phyloP scores from a whole-genome alignment of 2,113 vertebrate genomes.

The Nibea coibor region DNA sequence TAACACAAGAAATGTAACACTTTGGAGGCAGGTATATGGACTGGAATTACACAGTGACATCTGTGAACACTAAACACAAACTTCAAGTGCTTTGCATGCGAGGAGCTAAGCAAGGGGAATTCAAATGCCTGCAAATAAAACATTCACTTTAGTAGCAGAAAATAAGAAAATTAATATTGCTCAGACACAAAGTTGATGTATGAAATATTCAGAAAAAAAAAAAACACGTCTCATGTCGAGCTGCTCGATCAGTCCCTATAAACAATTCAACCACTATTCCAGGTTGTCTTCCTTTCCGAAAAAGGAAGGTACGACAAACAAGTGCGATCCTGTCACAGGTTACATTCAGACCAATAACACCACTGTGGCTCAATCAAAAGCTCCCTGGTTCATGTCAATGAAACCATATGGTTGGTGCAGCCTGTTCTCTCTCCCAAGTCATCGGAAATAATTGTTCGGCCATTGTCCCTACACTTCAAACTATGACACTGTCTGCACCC shows the following conservation, averaged over 20 bases:
- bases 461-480: no score
- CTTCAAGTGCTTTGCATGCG: conserved; percentile 48
- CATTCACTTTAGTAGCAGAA: neutral
- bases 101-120: conserved; percentile 23
- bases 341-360: neutral
- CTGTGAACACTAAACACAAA: conserved; percentile 18
- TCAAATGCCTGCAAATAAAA: conserved; percentile 42
- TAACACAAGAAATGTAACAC: neutral
- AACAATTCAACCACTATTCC: neutral
- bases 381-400: neutral
- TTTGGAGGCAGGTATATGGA: neutral
- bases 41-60: conserved; percentile 17
- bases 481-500: no score
- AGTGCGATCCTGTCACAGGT: neutral
- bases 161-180: conserved; percentile 8
- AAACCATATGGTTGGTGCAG: neutral
- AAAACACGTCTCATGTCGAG: neutral
- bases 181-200: neutral
- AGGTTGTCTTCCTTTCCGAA: no score
- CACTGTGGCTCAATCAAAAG: neutral
- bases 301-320: no score
- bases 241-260: neutral
- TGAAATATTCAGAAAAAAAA: conserved; percentile 22
- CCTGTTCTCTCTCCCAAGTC: no score
- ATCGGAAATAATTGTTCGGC: no score